Evolutionary conservation across 2,888 invertebrate species (phyloP).

Genomic region (Ptychoptera contaminata): DNA sequence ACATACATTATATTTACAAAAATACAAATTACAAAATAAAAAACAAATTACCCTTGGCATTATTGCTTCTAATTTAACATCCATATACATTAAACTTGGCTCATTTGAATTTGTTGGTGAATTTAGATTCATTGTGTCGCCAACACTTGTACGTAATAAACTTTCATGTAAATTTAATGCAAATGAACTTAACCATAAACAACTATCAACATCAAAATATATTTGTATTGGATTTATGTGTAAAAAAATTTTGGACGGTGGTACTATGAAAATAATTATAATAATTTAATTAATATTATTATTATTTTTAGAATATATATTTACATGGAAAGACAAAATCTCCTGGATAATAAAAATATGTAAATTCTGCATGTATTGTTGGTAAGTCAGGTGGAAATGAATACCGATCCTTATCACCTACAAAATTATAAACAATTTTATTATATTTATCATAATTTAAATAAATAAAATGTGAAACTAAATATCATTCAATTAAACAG

Average conservation of each 20-base stretch:
- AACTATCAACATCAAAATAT: constrained; percentile 71
- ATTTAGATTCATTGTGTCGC: constrained; percentile 13
- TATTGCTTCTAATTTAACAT: constrained; percentile 80
- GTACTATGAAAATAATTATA: constrained; percentile 45
- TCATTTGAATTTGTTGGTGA: constrained; percentile 15
- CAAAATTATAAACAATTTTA: constrained; percentile 13
- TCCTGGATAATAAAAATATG: constrained; percentile 91
- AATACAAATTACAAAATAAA: constrained; percentile 32
- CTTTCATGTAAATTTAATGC: constrained; percentile 72
- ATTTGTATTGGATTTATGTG: constrained; percentile 83
- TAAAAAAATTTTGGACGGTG: constrained; percentile 81
- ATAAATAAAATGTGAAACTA: constrained; percentile 6
- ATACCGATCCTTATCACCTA: constrained; percentile 60
- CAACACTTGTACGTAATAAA: constrained; percentile 37
- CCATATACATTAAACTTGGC: constrained; percentile 45
- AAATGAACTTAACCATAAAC: constrained; percentile 91
- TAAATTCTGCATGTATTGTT: constrained; percentile 88
- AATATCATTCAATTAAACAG: constrained; percentile 1
- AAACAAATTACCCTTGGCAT: constrained; percentile 50
- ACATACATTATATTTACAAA: constrained; percentile 2
- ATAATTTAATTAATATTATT: neutral
- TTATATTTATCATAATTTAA: constrained; percentile 4
- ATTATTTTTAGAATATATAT: constrained; percentile 16
- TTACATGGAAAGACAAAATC: constrained; percentile 76
- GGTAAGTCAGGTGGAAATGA: constrained; percentile 81